A percentile compares a stretch with the other conserved stretches of the same genome.
phyloP scores from a whole-genome alignment of 2,797 vertebrate genomes.

The Myotis myotis region DNA sequence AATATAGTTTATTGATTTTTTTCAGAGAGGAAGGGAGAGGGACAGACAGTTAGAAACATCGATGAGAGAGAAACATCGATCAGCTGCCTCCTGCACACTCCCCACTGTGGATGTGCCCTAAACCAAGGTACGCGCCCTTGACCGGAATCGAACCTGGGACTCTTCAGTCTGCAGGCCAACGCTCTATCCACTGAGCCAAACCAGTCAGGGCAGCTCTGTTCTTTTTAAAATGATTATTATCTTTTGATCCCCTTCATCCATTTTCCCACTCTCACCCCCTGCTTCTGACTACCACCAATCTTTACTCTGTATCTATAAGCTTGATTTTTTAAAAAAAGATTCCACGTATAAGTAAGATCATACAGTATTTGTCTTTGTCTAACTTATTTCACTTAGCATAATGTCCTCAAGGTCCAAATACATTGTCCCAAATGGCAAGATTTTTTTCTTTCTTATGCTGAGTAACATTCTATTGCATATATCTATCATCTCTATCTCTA shows the following conservation, averaged over 20 bases:
- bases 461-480: neutral
- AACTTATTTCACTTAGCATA: neutral
- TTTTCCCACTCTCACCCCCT: neutral
- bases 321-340: neutral
- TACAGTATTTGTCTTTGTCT: neutral
- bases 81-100: no score
- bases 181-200: no score
- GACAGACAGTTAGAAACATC: no score
- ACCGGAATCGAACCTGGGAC: no score
- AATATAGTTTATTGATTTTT: no score
- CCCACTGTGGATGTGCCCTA: no score
- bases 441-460: neutral
- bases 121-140: no score
- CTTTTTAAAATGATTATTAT: neutral
- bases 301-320: neutral
- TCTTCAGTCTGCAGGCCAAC: no score
- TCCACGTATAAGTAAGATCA: neutral
- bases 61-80: no score
- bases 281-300: neutral
- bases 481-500: neutral
- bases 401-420: neutral
- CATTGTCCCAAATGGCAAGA: neutral
- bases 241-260: neutral
- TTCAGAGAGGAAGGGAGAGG: no score
- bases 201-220: neutral